phyloP scores from a whole-genome alignment of 2,113 vertebrate species.

The Microcebus murinus region DNA sequence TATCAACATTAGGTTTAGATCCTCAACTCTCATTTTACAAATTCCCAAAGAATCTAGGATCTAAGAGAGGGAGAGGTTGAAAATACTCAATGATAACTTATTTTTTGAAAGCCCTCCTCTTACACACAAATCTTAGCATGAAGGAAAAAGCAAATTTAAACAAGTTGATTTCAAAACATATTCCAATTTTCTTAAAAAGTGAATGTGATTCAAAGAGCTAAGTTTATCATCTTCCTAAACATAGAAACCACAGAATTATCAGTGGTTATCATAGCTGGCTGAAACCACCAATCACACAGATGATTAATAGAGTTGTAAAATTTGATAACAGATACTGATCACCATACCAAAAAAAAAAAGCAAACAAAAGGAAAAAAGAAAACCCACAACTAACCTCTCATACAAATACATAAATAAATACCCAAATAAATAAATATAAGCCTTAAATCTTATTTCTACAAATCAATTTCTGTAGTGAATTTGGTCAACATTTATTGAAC shows the following conservation, averaged over 20 bases:
- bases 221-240: neutral
- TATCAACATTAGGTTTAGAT: neutral
- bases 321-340: neutral
- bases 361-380: neutral
- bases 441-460: neutral
- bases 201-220: neutral
- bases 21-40: neutral
- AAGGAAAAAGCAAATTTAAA: neutral
- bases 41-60: neutral
- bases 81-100: neutral
- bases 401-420: neutral
- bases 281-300: neutral
- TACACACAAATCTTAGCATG: neutral
- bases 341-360: neutral
- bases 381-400: neutral
- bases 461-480: neutral
- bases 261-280: neutral
- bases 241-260: neutral
- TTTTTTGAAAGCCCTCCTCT: neutral
- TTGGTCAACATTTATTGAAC: neutral
- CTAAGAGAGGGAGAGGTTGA: neutral
- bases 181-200: constrained; percentile 26
- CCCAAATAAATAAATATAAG: neutral
- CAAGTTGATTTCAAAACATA: neutral
- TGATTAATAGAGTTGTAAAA: neutral